Base-by-base conservation (phyloP, 2,888 invertebrate species). In the Chrysolina americana region DNA sequence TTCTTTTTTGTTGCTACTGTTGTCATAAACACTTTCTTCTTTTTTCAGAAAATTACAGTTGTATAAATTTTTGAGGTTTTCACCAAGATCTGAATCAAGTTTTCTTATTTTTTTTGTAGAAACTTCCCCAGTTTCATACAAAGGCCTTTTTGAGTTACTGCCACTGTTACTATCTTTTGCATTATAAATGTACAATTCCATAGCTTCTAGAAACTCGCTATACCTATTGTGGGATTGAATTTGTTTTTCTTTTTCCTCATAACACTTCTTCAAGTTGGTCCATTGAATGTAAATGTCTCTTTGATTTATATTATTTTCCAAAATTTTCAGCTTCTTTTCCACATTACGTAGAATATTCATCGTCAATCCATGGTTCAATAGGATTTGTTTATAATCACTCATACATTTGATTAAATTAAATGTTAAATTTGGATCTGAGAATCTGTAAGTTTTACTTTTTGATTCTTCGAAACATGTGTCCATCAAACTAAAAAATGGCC, bases 401-500 rank as follows among this genome's bases (percentile, higher is more conserved):
- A 75, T 71, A 59, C 71, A 71, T 44, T 75, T 68, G 47, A 75
- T 75, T 13, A 75, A 53, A 23, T 66, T 15, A 9, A 50, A 36
- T 10, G 66, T 66, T n/a, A 50, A 50, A 66, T 66, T 50, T 50
- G 66, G 66, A 50, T 66, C 66, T 11, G 21, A 65, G 48, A 75
- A 75, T 65, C 71, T 75, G 56, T 75, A 68, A 23, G 28, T 41
- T 53, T 56, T 47, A 50, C 64, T 59, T 68, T 68, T 48, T 23
- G 23, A 68, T 59, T 47, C 68, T 65, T 78, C 76, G 68, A 74
- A 78, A 72, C 78, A 78, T 59, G 68, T 73, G 68, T 78, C 78
- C 68, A 78, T 70, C 23, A 76, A 72, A 28, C 70, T 50, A 41
- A 74, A 78, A n/a, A 72, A 74, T n/a, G 76, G 68, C 78, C 78